phyloP scores from a whole-genome alignment of 2,888 invertebrate genomes.

The Apodemia duryi region DNA sequence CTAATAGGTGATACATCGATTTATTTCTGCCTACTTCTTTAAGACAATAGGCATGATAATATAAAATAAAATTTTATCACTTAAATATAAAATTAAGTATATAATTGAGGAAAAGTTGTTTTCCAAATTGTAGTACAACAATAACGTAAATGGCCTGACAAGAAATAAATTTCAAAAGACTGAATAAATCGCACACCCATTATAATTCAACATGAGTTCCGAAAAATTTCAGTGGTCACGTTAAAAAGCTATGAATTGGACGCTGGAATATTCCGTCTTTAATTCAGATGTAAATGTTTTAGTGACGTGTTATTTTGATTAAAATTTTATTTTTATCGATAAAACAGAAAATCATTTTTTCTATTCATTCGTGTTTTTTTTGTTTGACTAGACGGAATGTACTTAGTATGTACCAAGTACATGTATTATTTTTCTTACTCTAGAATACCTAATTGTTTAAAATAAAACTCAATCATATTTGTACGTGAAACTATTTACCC shows the following conservation, averaged over 20 bases:
- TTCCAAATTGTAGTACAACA: background rate
- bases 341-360: background rate
- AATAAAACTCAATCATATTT: background rate
- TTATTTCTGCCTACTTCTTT: no score
- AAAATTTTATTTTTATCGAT: background rate
- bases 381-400: no score
- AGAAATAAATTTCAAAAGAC: conserved; percentile 7
- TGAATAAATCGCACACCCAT: conserved; percentile 3
- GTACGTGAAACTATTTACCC: no score
- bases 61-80: no score
- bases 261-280: conserved; percentile 38
- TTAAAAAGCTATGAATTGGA: conserved; percentile 17
- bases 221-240: conserved; percentile 5
- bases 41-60: no score
- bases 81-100: no score
- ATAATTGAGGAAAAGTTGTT: background rate
- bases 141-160: background rate
- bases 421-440: background rate
- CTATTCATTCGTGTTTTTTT: no score
- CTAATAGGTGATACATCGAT: no score
- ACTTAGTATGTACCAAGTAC: no score
- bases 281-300: conserved; percentile 58
- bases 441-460: background rate
- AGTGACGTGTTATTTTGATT: background rate
- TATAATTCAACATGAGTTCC: conserved; percentile 6